A percentile compares a stretch with the other conserved stretches of the same genome.
These are phyloP conservation scores for Tipula helvola DNA, from an alignment of 2,888 invertebrate genomes.

Conservation along the genomic window DNA sequence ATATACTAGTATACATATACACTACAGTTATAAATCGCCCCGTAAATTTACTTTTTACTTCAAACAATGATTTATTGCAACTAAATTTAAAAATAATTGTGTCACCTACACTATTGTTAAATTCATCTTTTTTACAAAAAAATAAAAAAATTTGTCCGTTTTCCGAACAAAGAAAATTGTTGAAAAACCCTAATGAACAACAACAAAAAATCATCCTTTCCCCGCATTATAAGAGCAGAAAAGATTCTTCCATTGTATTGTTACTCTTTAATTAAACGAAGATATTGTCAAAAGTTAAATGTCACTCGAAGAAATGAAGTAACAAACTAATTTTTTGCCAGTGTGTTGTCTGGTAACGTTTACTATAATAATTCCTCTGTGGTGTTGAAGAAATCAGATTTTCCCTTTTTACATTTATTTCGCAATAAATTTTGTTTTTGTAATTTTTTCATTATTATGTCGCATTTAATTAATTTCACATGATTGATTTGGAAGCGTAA, in stretches of 20 bases:
- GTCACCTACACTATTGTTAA: neutral
- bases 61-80: conserved; percentile 4
- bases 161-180: neutral
- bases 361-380: neutral
- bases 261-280: neutral
- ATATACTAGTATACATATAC: neutral
- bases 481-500: neutral
- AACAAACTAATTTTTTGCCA: no score
- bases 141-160: neutral
- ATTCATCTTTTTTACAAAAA: no score
- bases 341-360: neutral
- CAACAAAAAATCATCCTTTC: neutral
- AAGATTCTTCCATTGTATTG: neutral
- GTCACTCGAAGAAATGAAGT: no score
- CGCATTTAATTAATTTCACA: neutral
- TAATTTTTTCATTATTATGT: neutral
- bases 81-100: neutral
- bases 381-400: no score
- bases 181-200: neutral
- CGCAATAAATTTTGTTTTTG: neutral
- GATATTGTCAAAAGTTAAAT: neutral
- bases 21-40: neutral
- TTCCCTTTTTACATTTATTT: no score
- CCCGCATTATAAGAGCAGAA: neutral
- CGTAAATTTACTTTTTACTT: neutral